Conservation (phyloP, 1,140 invertebrate genomes). For the Drosophila navojoa region DNA sequence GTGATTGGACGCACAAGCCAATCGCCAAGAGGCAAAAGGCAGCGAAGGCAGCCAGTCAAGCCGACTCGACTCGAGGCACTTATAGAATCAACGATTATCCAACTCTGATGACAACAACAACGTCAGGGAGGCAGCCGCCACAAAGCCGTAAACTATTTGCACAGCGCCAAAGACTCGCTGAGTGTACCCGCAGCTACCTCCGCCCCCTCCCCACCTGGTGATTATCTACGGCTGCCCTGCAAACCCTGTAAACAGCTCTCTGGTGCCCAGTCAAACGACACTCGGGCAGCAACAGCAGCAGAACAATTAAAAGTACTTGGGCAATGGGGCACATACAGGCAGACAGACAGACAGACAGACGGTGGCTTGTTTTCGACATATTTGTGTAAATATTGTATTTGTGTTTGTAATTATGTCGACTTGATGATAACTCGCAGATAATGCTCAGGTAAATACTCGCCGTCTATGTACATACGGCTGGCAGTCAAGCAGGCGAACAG, state of each 20-base stretch:
- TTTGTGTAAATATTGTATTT: constrained; percentile 78
- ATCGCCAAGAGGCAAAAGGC: constrained; percentile 7
- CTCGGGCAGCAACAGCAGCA: constrained; percentile 22
- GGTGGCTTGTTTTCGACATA: constrained; percentile 64
- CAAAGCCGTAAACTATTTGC: constrained; percentile 58
- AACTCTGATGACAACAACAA: constrained; percentile 46
- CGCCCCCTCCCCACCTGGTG: background rate
- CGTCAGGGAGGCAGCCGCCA: constrained; percentile 10
- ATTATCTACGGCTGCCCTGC: constrained; percentile 8
- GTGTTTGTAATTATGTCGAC: constrained; percentile 78
- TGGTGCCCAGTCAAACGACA: background rate
- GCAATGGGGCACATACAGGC: too few species aligned
- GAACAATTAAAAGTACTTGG: constrained; percentile 60
- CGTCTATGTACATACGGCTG: constrained; percentile 13
- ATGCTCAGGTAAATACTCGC: constrained; percentile 70
- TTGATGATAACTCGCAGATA: constrained; percentile 78
- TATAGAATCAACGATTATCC: constrained; percentile 70
- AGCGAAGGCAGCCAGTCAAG: constrained; percentile 43
- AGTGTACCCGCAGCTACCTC: background rate
- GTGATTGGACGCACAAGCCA: constrained; percentile 23
- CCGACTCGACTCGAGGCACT: constrained; percentile 44
- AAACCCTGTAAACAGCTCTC: background rate
- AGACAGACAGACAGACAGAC: too few species aligned
- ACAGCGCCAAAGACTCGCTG: constrained; percentile 32
- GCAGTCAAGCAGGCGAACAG: background rate